Evolutionary conservation across 2,888 invertebrate species (phyloP).

Genomic region (Dolichopus griseipennis): DNA sequence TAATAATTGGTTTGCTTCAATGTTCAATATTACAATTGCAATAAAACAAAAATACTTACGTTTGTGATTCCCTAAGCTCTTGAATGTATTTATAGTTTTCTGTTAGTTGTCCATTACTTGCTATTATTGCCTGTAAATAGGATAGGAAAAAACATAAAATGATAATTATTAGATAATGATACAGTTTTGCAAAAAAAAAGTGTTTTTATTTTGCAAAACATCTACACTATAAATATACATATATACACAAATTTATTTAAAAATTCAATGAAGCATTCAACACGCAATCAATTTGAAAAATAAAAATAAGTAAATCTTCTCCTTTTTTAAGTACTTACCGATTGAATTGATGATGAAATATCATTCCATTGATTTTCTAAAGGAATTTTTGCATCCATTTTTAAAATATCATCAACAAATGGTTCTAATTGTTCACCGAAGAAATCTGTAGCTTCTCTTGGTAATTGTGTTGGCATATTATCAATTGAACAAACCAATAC

Average conservation of each 20-base stretch:
- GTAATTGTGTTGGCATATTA: conserved; percentile 99
- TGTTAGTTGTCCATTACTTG: conserved; percentile 88
- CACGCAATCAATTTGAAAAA: neutral
- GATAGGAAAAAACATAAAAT: neutral
- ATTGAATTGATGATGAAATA: conserved; percentile 46
- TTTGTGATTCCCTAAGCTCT: conserved; percentile 65
- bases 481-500: conserved; percentile 99
- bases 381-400: conserved; percentile 70
- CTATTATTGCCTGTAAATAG: conserved; percentile 77
- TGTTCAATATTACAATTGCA: conserved; percentile 11
- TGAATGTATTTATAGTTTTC: conserved; percentile 91
- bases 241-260: conserved; percentile 11
- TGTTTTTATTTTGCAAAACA: too few species aligned
- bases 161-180: too few species aligned
- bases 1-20: conserved; percentile 9
- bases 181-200: too few species aligned
- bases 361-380: conserved; percentile 58
- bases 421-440: conserved; percentile 91
- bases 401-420: conserved; percentile 78
- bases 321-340: conserved; percentile 27
- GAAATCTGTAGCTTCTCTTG: conserved; percentile 93
- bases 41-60: conserved; percentile 39
- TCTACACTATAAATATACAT: conserved; percentile 11
- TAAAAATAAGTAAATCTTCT: neutral
- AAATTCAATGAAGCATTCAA: conserved; percentile 8